These are phyloP conservation scores for Diogma glabrata DNA, from an alignment of 2,888 invertebrate genomes.

Conservation along the genomic window DNA sequence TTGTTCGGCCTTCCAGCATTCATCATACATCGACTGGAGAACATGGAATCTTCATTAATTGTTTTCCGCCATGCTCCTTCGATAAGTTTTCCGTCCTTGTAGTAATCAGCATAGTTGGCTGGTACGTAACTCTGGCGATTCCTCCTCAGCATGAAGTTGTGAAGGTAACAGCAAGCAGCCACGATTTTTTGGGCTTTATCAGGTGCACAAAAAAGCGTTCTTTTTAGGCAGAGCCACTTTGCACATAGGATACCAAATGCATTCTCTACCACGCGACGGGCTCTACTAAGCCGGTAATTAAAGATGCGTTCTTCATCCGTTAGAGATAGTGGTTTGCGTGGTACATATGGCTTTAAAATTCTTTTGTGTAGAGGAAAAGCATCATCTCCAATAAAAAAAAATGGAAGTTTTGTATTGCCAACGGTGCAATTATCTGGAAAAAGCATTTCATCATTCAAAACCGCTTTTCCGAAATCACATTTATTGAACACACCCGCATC, in stretches of 20 bases:
- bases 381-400: too few relatives aligned
- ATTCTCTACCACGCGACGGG: background rate
- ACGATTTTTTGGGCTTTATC: background rate
- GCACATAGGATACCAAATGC: background rate
- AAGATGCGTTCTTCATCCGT: background rate
- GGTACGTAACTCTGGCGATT: background rate
- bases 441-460: background rate
- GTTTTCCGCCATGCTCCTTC: background rate
- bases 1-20: background rate
- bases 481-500: background rate
- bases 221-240: background rate
- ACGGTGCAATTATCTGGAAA: background rate
- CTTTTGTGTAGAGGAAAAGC: slow-evolving; percentile 10
- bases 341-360: background rate
- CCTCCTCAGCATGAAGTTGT: background rate
- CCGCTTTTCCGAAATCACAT: background rate
- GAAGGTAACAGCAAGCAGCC: background rate
- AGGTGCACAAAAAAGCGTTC: background rate
- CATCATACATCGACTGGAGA: background rate
- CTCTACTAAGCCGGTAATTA: background rate
- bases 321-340: background rate
- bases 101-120: background rate
- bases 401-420: too few relatives aligned
- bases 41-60: background rate
- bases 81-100: background rate